Evolutionary conservation across 1,140 invertebrate species (phyloP), one percentile per base, ranked within the genome.

Genomic region (Monomorium pharaonis): DNA sequence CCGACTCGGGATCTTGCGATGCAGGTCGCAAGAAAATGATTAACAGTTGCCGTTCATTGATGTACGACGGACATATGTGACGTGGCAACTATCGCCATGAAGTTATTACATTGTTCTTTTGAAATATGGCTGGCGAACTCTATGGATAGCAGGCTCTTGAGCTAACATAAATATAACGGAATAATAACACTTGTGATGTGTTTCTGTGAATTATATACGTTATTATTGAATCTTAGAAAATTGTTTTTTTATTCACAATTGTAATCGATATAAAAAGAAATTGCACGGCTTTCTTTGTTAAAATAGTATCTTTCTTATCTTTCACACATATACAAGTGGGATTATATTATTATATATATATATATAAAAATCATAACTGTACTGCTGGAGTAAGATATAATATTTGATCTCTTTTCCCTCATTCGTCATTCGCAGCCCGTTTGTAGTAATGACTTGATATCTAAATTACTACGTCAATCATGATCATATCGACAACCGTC

Each of bases 391-490:
- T 54, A 21, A 58, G 21, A 75, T 42, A 58, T 75, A 51, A 44
- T n/a, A 44, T 27, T 78, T 9, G 30, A 27, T 27, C 37, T 14
- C 14, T 16, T 2, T 27, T 10, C 21, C 7, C n/a, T 58, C 51
- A 58, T 72, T 58, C 18, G 37, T 67, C 78, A 56, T 21, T 54
- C 9, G n/a, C 33, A 44, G 44, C 27, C 10, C 54, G 51, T 47
- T 83, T n/a, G n/a, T n/a, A n/a, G 24, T 65, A 44, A 33, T 33
- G 67, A 72, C 33, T 42, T 42, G 51, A 83, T 83, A 74, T 74
- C 67, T 74, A 74, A 80, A 83, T 83, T 83, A 83, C 51, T 54
- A 72, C 37, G 65, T 81, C 78, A 83, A 37, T 83, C 78, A 74
- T 27, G 65, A 58, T 58, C 63, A 49, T 42, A 54, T 51, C 65